phyloP scores from a whole-genome alignment of 1,140 invertebrate species.

The Heliconius himera region DNA sequence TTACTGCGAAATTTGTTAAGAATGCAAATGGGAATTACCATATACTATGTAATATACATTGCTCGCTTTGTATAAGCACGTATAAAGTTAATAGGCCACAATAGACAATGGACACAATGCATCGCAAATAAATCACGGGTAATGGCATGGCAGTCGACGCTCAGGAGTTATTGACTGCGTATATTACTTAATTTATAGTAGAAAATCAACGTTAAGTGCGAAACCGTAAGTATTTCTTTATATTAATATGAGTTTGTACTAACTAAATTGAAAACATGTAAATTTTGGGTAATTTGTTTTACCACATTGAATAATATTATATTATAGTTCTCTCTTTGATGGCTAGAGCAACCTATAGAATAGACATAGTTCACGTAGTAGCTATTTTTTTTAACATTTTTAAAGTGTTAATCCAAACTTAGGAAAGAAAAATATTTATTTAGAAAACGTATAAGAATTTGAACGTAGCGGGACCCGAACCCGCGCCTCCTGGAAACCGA shows the following conservation, averaged over 20 bases:
- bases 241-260: background rate
- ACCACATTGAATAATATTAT: background rate
- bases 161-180: slow-evolving; percentile 63
- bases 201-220: slow-evolving; percentile 42
- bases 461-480: no score
- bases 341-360: no score
- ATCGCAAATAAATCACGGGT: slow-evolving; percentile 60
- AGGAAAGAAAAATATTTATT: no score
- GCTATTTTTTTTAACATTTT: no score
- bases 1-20: slow-evolving; percentile 50
- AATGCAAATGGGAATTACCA: slow-evolving; percentile 44
- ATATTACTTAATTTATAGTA: slow-evolving; percentile 52
- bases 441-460: no score
- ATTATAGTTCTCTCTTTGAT: no score
- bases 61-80: slow-evolving; percentile 45
- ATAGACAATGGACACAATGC: slow-evolving; percentile 60
- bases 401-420: no score
- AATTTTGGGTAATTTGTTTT: background rate
- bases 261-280: no score
- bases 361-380: no score
- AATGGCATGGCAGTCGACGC: slow-evolving; percentile 57
- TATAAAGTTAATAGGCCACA: slow-evolving; percentile 52
- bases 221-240: background rate
- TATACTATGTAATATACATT: slow-evolving; percentile 56
- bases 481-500: no score